A percentile compares a stretch with the other conserved stretches of the same genome.
Evolutionary conservation across 2,113 vertebrate genomes (phyloP).

Genomic region (Pollachius pollachius): DNA sequence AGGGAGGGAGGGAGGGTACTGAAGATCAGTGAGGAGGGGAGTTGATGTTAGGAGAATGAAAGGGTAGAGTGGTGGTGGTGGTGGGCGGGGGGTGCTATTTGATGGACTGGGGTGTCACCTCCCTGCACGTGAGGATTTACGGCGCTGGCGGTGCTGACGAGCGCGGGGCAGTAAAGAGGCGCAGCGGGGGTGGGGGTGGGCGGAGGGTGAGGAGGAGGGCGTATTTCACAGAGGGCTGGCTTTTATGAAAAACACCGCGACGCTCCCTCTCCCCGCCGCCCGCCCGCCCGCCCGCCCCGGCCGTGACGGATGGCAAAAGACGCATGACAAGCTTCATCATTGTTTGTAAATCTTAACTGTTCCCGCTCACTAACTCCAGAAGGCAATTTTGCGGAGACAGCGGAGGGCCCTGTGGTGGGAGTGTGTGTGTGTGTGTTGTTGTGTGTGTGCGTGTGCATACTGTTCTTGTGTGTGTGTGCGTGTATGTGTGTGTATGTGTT

Average conservation of each 20-base stretch:
- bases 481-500: not conserved
- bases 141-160: conserved; percentile 94
- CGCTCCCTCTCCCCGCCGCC: conserved; percentile 83
- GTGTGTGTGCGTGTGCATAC: conserved; percentile 9
- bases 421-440: not conserved
- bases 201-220: conserved; percentile 43
- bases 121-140: conserved; percentile 91
- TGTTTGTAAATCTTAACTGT: conserved; percentile 99
- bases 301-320: conserved; percentile 99
- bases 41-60: conserved; percentile 40
- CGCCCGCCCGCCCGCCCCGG: conserved; percentile 85
- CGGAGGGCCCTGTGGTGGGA: conserved; percentile 57
- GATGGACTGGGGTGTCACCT: conserved; percentile 99
- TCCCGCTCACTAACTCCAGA: conserved; percentile 99
- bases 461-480: not conserved
- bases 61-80: conserved; percentile 12
- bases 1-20: conserved; percentile 19
- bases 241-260: conserved; percentile 99
- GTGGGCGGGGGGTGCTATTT: conserved; percentile 60
- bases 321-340: conserved; percentile 99
- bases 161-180: conserved; percentile 98
- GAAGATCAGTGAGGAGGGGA: not conserved
- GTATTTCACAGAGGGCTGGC: conserved; percentile 99
- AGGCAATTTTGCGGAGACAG: conserved; percentile 99
- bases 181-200: conserved; percentile 74